Conservation (phyloP, 2,888 invertebrate genomes). For the Patella caerulea region DNA sequence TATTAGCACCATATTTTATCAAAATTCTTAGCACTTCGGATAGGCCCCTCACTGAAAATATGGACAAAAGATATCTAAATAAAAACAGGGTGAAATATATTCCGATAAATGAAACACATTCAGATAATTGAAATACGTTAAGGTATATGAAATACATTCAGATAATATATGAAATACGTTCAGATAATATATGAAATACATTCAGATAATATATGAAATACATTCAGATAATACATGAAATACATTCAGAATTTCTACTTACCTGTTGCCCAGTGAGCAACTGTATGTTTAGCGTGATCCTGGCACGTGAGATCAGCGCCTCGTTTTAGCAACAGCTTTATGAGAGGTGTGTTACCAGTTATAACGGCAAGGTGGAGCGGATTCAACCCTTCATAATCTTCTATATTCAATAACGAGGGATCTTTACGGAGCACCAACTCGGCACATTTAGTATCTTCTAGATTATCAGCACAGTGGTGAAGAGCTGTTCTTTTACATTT, state of each 20-base stretch:
- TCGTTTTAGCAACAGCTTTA: slow-evolving; percentile 87
- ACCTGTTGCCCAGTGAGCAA: slow-evolving; percentile 99
- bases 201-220: too few relatives aligned
- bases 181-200: too few relatives aligned
- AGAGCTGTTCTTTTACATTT: slow-evolving; percentile 78
- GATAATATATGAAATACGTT: too few relatives aligned
- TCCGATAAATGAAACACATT: too few relatives aligned
- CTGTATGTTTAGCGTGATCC: slow-evolving; percentile 94
- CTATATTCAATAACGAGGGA: slow-evolving; percentile 74
- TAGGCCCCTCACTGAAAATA: slow-evolving; percentile 85
- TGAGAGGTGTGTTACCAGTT: slow-evolving; percentile 63
- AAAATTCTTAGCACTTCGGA: slow-evolving; percentile 89
- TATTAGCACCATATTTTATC: slow-evolving; percentile 85
- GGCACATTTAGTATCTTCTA: slow-evolving; percentile 78
- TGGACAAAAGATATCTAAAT: too few relatives aligned
- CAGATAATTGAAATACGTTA: too few relatives aligned
- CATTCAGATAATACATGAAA: too few relatives aligned
- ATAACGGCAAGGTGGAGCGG: slow-evolving; percentile 92
- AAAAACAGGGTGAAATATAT: too few relatives aligned
- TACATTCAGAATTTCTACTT: background rate
- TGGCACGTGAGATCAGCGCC: slow-evolving; percentile 91
- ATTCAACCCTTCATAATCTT: slow-evolving; percentile 90
- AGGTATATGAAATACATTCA: too few relatives aligned
- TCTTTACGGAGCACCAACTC: slow-evolving; percentile 82
- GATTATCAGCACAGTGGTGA: slow-evolving; percentile 89